These are phyloP conservation scores for Euproctis similis DNA, from an alignment of 2,888 invertebrate species.

Conservation along the genomic window DNA sequence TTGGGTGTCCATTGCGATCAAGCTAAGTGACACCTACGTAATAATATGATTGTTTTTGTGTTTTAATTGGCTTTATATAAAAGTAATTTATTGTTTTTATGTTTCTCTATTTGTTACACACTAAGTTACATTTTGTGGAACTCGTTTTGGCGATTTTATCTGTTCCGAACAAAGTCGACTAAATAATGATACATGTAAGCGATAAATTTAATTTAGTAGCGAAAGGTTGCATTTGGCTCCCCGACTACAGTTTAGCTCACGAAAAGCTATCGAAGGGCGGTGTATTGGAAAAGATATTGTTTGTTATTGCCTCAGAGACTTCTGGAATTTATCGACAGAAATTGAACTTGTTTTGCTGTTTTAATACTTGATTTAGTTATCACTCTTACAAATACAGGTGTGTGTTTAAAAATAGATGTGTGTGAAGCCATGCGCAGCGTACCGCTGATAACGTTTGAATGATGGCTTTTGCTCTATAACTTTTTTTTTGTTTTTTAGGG, in stretches of 20 bases:
- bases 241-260: conserved; percentile 17
- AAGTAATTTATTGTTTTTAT: too few relatives aligned
- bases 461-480: background rate
- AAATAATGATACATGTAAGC: too few relatives aligned
- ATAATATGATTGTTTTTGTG: too few relatives aligned
- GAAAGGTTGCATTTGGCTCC: conserved; percentile 5
- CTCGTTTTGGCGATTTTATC: too few relatives aligned
- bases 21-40: too few relatives aligned
- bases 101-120: too few relatives aligned
- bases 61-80: too few relatives aligned
- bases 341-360: conserved; percentile 30
- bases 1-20: too few relatives aligned
- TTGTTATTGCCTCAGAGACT: conserved; percentile 44
- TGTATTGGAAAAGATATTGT: conserved; percentile 47
- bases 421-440: conserved; percentile 3
- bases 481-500: background rate
- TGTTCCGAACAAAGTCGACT: too few relatives aligned
- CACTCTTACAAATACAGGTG: conserved; percentile 5
- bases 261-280: conserved; percentile 26
- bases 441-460: conserved; percentile 9
- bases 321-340: conserved; percentile 32
- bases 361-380: conserved; percentile 41
- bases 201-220: too few relatives aligned
- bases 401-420: background rate
- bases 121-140: too few relatives aligned